A percentile compares a stretch with the other conserved stretches of the same genome.
These are phyloP conservation scores for Cotesia typhae DNA, from an alignment of 1,140 invertebrate species.

Conservation along the genomic window DNA sequence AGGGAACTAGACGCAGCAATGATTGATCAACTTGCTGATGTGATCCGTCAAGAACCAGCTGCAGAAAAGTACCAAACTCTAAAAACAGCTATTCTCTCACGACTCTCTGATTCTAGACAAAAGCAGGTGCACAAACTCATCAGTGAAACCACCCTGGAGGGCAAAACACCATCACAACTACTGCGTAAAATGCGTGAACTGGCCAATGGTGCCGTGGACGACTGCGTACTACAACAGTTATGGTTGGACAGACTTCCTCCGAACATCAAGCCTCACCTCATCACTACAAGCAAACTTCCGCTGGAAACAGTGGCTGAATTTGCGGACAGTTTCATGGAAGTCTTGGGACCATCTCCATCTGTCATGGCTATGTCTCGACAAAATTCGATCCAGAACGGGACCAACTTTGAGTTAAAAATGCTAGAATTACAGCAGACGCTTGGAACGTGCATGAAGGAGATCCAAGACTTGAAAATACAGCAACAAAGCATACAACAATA, in stretches of 20 bases:
- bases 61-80: slow-evolving; percentile 26
- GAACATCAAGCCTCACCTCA: no score
- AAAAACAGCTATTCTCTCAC: slow-evolving; percentile 31
- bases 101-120: not conserved
- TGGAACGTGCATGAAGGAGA: not conserved
- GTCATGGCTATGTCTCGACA: not conserved
- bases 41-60: slow-evolving; percentile 24
- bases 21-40: slow-evolving; percentile 26
- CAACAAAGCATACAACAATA: not conserved
- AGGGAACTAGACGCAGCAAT: not conserved
- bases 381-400: not conserved
- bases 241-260: slow-evolving; percentile 22
- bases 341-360: not conserved
- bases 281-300: no score
- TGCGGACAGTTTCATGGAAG: no score
- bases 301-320: no score
- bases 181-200: slow-evolving; percentile 42
- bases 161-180: slow-evolving; percentile 46
- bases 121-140: slow-evolving; percentile 37
- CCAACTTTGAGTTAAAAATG: not conserved
- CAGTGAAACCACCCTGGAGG: slow-evolving; percentile 39
- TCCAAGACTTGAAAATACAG: slow-evolving; percentile 5
- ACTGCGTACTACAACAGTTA: slow-evolving; percentile 37
- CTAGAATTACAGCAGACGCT: not conserved
- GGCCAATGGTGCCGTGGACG: slow-evolving; percentile 23